Percentiles rank a stretch among this genome's conserved stretches.
Conservation (phyloP, 2,797 vertebrate genomes). For the Tympanoctomys barrerae region DNA sequence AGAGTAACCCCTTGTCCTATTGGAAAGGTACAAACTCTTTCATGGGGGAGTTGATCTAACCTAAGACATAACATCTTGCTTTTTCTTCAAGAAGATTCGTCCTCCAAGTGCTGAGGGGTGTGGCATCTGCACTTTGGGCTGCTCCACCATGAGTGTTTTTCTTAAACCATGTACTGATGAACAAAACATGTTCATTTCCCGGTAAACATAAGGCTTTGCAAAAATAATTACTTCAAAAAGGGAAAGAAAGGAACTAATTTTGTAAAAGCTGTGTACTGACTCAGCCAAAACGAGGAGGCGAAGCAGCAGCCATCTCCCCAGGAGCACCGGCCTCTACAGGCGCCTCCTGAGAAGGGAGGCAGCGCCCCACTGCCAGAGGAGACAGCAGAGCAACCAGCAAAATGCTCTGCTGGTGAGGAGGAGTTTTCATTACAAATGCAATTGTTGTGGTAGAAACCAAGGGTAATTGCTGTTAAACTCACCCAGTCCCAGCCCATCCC, state of each 20-base stretch:
- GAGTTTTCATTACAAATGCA: conserved; percentile 59
- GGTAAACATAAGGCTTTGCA: conserved; percentile 36
- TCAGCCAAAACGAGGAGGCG: conserved; percentile 79
- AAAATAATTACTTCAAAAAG: conserved; percentile 73
- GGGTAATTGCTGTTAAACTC: conserved; percentile 43
- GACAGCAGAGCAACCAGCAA: conserved; percentile 67
- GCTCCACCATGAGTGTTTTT: fast-evolving
- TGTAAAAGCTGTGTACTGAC: conserved; percentile 82
- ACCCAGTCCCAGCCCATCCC: not conserved
- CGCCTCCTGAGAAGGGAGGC: not conserved
- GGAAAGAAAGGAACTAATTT: conserved; percentile 76
- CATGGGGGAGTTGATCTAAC: fast-evolving
- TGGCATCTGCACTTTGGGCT: fast-evolving
- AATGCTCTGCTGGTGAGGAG: conserved; percentile 49
- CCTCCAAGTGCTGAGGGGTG: not conserved
- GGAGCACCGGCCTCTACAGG: conserved; percentile 69
- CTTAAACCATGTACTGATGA: not conserved
- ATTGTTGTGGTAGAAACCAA: not conserved
- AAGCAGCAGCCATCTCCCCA: conserved; percentile 79
- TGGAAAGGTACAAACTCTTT: not conserved
- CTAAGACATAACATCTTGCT: fast-evolving
- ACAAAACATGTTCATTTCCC: not conserved
- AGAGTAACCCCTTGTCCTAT: too few species aligned
- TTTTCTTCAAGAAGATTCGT: too few species aligned
- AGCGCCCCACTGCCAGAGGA: conserved; percentile 59